These are phyloP conservation scores for Frankliniella fusca DNA, from an alignment of 2,888 invertebrate species.

Conservation along the genomic window DNA sequence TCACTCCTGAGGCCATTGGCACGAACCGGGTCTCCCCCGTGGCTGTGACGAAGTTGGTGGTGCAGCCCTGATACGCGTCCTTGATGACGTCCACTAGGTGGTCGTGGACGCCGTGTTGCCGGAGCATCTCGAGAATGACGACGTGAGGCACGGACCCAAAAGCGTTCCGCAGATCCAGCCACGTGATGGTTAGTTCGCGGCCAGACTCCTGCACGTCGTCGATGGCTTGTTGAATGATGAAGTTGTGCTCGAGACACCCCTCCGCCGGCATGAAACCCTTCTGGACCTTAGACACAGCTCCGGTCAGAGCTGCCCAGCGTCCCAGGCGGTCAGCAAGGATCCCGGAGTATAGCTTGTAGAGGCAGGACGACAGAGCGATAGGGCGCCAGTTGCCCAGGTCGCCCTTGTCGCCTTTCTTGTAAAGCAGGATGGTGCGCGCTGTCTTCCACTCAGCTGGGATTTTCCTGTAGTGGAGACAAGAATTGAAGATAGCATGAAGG, in stretches of 20 bases:
- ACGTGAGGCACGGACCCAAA: not conserved
- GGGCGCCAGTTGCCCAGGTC: constrained; percentile 40
- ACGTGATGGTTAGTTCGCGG: not conserved
- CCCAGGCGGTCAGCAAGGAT: constrained; percentile 36
- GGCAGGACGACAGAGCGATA: constrained; percentile 37
- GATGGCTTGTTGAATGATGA: not conserved
- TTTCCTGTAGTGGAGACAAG: not conserved
- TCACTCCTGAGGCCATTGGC: constrained; percentile 35
- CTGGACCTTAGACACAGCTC: too few species aligned
- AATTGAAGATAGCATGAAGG: not conserved
- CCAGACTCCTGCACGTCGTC: not conserved
- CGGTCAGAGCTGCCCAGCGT: constrained; percentile 31
- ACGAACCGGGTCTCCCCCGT: not conserved
- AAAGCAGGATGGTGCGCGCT: constrained; percentile 38
- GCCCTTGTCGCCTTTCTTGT: constrained; percentile 38
- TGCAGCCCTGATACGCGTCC: not conserved
- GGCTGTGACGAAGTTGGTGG: not conserved
- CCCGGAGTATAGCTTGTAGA: constrained; percentile 39
- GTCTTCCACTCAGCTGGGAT: constrained; percentile 36
- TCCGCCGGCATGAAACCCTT: not conserved
- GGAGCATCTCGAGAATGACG: not conserved
- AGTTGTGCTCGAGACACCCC: not conserved
- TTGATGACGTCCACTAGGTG: not conserved
- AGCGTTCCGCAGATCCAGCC: not conserved
- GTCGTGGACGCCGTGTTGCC: not conserved